Percentiles rank a stretch among this genome's conserved stretches.
These are phyloP conservation scores for Tetrao urogallus DNA, from an alignment of 2,113 vertebrate genomes.

Conservation along the genomic window DNA sequence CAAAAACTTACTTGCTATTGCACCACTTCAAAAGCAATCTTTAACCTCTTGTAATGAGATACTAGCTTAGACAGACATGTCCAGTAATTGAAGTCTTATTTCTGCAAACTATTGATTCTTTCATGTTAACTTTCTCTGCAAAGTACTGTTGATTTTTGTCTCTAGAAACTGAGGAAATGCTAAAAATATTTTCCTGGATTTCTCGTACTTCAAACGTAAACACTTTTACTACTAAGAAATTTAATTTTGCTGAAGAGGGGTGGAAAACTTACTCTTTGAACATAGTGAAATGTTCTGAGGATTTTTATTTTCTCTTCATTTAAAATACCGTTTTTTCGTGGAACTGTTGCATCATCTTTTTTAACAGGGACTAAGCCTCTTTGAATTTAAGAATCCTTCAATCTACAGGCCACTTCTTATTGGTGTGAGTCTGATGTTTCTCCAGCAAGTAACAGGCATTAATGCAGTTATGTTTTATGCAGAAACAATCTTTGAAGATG, in stretches of 20 bases:
- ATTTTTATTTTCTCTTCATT: background rate
- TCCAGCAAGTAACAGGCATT: slow-evolving; percentile 93
- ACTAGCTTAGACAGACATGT: background rate
- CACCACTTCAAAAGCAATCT: background rate
- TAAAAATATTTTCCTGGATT: background rate
- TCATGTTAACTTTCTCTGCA: background rate
- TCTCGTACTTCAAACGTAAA: background rate
- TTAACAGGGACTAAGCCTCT: slow-evolving; percentile 76
- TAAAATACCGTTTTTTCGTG: background rate
- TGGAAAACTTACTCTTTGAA: background rate
- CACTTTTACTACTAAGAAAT: background rate
- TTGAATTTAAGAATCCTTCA: slow-evolving; percentile 80
- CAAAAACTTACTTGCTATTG: background rate
- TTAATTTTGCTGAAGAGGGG: background rate
- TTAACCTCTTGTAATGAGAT: background rate
- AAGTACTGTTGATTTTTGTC: background rate
- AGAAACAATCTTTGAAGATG: slow-evolving; percentile 89
- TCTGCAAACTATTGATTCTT: background rate
- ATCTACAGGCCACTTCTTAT: slow-evolving; percentile 90
- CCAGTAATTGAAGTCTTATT: background rate
- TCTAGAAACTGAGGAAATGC: background rate
- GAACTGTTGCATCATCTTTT: background rate
- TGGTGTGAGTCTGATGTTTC: slow-evolving; percentile 88
- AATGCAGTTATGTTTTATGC: slow-evolving; percentile 97
- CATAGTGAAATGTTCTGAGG: background rate